A percentile compares a stretch with the other conserved stretches of the same genome.
Conservation (phyloP, 2,888 invertebrate species). For the Phlogophora meticulosa region DNA sequence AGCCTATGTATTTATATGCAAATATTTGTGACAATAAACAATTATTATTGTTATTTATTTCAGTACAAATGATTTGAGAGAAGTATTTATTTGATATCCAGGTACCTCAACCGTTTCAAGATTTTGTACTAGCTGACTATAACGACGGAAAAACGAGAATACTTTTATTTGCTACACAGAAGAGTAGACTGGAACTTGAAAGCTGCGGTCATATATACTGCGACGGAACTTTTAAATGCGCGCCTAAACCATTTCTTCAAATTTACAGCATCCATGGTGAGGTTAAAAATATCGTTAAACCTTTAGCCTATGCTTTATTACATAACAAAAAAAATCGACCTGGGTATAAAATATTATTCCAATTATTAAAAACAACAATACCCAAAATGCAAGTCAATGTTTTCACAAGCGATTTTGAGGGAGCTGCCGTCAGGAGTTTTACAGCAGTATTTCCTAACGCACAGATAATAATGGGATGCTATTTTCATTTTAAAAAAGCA, state of each 20-base stretch:
- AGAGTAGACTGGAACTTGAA: slow-evolving; percentile 17
- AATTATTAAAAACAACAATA: slow-evolving; percentile 18
- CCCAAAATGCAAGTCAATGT: slow-evolving; percentile 5
- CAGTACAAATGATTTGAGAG: too few relatives aligned
- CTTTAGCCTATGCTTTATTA: slow-evolving; percentile 13
- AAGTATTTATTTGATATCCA: too few relatives aligned
- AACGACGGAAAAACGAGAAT: slow-evolving; percentile 15
- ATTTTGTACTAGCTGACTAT: slow-evolving; percentile 21
- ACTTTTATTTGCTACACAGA: slow-evolving; percentile 19
- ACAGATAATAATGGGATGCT: slow-evolving; percentile 4
- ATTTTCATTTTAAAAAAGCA: not conserved
- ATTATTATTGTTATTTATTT: too few relatives aligned
- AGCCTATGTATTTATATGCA: too few relatives aligned
- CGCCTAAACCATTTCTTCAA: slow-evolving; percentile 1
- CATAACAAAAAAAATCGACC: slow-evolving; percentile 18
- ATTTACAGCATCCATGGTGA: slow-evolving; percentile 1
- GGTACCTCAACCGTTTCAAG: slow-evolving; percentile 7
- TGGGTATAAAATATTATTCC: slow-evolving; percentile 15
- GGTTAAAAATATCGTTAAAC: slow-evolving; percentile 12
- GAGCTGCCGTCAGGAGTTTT: slow-evolving; percentile 14
- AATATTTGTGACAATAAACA: too few relatives aligned
- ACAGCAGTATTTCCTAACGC: slow-evolving; percentile 14
- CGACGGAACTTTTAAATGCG: slow-evolving; percentile 3
- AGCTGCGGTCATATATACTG: slow-evolving; percentile 8
- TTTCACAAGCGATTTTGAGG: slow-evolving; percentile 23